A percentile compares a stretch with the other conserved stretches of the same genome.
Evolutionary conservation across 2,113 vertebrate species (phyloP).

Genomic region (Todiramphus saurophagus): DNA sequence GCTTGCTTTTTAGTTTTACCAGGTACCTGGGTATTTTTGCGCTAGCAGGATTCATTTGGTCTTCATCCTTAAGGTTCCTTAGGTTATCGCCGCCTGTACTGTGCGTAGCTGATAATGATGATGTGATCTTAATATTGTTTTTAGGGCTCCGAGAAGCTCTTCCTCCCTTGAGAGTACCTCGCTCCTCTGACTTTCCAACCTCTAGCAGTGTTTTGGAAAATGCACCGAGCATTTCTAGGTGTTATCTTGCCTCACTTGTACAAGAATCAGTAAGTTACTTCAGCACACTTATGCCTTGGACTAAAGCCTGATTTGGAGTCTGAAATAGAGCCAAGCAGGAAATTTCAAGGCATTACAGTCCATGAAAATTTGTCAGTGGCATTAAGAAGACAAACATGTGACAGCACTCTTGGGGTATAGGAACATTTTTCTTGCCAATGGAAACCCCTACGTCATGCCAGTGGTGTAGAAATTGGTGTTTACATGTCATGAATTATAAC

Average conservation of each 20-base stretch:
- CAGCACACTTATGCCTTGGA: background rate
- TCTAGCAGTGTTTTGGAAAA: background rate
- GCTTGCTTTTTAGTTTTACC: background rate
- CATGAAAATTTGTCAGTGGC: background rate
- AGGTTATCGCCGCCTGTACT: background rate
- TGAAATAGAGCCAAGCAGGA: background rate
- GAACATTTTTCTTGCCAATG: background rate
- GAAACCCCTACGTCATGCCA: background rate
- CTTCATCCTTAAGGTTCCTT: background rate
- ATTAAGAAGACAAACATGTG: background rate
- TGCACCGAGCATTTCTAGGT: fast-evolving
- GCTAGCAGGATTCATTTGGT: background rate
- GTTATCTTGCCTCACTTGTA: background rate
- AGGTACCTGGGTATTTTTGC: background rate
- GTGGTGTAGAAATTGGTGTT: background rate
- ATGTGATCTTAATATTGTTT: background rate
- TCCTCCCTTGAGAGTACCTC: background rate
- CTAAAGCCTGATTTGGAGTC: background rate
- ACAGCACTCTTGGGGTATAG: background rate
- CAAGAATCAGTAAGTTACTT: background rate
- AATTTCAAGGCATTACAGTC: background rate
- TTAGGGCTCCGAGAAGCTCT: background rate
- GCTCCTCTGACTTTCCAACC: background rate
- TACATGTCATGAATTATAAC: background rate
- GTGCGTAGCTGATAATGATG: background rate